Conservation (phyloP, 2,113 vertebrate genomes). For the Pycnonotus jocosus region DNA sequence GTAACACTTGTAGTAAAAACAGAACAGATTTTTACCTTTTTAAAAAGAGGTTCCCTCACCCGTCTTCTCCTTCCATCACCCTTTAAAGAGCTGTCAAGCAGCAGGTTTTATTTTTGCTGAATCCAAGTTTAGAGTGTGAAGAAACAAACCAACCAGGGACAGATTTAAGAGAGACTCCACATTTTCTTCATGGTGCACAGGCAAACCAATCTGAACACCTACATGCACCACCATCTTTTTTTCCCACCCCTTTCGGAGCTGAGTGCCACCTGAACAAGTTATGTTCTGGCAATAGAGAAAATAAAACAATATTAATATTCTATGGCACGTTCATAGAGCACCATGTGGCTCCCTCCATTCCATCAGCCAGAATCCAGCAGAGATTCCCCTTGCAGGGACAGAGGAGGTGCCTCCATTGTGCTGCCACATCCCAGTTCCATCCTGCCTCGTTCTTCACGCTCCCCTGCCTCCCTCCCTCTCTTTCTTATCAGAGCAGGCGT, state of each 20-base stretch:
- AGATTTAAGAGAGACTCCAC: not conserved
- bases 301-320: not conserved
- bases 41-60: not conserved
- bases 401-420: not conserved
- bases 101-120: conserved; percentile 19
- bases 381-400: not conserved
- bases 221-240: not conserved
- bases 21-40: not conserved
- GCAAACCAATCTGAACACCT: not conserved
- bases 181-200: rapidly evolving
- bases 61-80: not conserved
- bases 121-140: not conserved
- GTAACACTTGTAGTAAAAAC: not conserved
- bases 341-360: not conserved
- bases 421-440: not conserved
- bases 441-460: not conserved
- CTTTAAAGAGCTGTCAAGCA: not conserved
- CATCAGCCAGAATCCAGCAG: not conserved
- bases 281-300: not conserved
- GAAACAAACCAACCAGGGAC: not conserved
- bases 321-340: not conserved
- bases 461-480: not conserved
- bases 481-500: not conserved
- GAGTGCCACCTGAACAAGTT: not conserved
- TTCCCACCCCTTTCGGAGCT: not conserved